Evolutionary conservation across 1,140 invertebrate species (phyloP).

Genomic region (Platorchestia sp.): DNA sequence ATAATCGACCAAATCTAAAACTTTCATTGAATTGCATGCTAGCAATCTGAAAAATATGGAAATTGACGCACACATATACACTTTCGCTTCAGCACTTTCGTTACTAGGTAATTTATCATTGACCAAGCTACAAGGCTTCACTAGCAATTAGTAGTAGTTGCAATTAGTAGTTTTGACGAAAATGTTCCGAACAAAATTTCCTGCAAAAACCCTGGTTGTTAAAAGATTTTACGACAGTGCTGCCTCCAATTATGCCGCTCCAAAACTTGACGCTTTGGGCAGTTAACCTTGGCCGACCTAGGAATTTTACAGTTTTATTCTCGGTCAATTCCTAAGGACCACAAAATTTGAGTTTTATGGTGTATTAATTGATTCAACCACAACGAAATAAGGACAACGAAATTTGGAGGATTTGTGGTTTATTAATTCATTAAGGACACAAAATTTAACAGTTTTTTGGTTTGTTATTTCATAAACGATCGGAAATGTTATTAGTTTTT

Average conservation of each 20-base stretch:
- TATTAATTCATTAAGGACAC: background rate
- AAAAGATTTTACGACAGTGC: background rate
- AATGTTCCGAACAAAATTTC: background rate
- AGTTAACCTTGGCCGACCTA: background rate
- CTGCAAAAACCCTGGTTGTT: background rate
- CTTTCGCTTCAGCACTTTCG: too few species aligned
- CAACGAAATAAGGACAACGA: background rate
- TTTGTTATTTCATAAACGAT: too few species aligned
- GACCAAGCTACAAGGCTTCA: background rate
- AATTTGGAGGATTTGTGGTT: too few species aligned
- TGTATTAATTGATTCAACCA: background rate
- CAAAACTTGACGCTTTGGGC: background rate
- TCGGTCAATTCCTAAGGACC: background rate
- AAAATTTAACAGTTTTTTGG: background rate
- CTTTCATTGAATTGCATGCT: background rate
- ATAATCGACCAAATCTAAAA: background rate
- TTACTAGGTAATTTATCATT: too few species aligned
- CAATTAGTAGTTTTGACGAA: background rate
- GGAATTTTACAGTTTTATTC: background rate
- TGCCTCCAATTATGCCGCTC: background rate
- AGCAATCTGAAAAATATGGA: background rate
- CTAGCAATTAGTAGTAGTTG: background rate
- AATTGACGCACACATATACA: background rate
- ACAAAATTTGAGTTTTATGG: background rate
- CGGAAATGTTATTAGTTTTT: too few species aligned